Conservation (phyloP, 2,888 invertebrate species). For the Eilema griseolum region DNA sequence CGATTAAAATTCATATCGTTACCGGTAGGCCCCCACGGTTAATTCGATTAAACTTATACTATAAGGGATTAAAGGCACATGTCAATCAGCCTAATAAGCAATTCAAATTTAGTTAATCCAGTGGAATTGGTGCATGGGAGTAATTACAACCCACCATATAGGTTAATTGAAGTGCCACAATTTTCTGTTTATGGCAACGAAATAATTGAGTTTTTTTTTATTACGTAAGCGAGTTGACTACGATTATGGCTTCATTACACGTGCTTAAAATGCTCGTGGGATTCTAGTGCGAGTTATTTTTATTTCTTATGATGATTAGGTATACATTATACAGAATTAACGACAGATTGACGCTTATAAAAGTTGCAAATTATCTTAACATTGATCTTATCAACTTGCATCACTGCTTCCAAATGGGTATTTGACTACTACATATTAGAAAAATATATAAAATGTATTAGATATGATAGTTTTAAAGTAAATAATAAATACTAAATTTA, state of each 20-base stretch:
- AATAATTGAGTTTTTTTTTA: conserved; percentile 47
- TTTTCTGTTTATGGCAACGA: conserved; percentile 48
- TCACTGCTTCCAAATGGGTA: background rate
- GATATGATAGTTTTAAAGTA: too few relatives aligned
- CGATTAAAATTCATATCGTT: conserved; percentile 59
- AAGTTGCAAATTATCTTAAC: background rate
- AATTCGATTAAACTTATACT: conserved; percentile 72
- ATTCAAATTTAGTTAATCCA: conserved; percentile 83
- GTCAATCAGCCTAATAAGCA: conserved; percentile 83
- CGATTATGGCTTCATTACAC: conserved; percentile 51
- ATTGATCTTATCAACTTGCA: background rate
- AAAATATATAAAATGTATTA: too few relatives aligned
- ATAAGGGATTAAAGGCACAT: conserved; percentile 71
- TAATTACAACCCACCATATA: conserved; percentile 62
- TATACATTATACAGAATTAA: background rate
- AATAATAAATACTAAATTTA: too few relatives aligned
- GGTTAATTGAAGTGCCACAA: conserved; percentile 54
- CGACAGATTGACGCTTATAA: background rate
- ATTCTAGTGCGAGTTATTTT: conserved; percentile 12
- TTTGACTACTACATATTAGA: too few relatives aligned
- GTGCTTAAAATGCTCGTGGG: conserved; percentile 18
- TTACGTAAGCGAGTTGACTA: conserved; percentile 36
- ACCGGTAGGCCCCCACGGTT: conserved; percentile 40
- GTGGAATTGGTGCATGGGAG: conserved; percentile 67
- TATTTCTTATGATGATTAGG: conserved; percentile 14